Evolutionary conservation across 1,140 invertebrate species (phyloP).

Genomic region (Solenopsis fugax): DNA sequence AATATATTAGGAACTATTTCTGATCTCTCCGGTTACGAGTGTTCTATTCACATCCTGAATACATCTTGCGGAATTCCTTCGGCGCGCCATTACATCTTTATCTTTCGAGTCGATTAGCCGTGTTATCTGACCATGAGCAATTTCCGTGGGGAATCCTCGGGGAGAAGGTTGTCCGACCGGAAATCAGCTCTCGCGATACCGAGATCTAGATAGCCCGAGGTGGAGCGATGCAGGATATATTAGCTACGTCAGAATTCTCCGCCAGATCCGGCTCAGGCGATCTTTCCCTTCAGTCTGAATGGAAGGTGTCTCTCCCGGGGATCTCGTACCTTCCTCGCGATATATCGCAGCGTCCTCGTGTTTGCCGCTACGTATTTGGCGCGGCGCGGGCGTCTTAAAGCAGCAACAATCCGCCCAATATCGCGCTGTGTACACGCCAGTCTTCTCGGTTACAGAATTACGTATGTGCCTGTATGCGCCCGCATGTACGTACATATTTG

Average conservation of each 20-base stretch:
- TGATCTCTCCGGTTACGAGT: too few relatives aligned
- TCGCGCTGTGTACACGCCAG: constrained; percentile 27
- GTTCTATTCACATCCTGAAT: background rate
- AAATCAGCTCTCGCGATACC: constrained; percentile 69
- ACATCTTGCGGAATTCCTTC: constrained; percentile 25
- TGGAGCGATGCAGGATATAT: constrained; percentile 76
- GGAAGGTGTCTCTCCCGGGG: constrained; percentile 57
- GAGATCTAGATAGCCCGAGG: constrained; percentile 69
- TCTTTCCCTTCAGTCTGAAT: constrained; percentile 46
- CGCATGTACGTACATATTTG: background rate
- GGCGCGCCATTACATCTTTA: constrained; percentile 43
- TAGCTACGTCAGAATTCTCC: constrained; percentile 70
- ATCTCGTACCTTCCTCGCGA: constrained; percentile 27
- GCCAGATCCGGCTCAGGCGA: constrained; percentile 52
- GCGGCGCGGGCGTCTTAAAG: constrained; percentile 47
- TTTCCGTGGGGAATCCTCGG: constrained; percentile 68
- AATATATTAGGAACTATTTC: background rate
- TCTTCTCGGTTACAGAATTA: constrained; percentile 8
- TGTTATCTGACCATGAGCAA: constrained; percentile 70
- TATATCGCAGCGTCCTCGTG: constrained; percentile 45
- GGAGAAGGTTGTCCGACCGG: constrained; percentile 69
- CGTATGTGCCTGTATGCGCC: background rate
- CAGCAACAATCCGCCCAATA: constrained; percentile 54
- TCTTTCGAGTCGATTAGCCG: constrained; percentile 69
- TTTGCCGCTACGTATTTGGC: background rate